Evolutionary conservation across 2,797 vertebrate species (phyloP).

Genomic region (Sphenodon punctatus): DNA sequence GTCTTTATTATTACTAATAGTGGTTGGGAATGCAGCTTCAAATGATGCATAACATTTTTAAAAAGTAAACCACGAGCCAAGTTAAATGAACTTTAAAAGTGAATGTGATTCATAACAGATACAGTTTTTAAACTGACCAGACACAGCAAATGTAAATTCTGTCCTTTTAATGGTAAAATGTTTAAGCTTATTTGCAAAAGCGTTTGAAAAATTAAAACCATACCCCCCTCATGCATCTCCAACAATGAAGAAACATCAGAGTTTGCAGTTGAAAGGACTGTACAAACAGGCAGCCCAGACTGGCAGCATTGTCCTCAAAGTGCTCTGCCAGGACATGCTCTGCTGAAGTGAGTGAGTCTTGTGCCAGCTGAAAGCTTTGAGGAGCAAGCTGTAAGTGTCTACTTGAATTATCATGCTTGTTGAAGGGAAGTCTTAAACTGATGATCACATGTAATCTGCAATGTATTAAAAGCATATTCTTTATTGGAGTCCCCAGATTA

Average conservation of each 20-base stretch:
- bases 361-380: no score
- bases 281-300: conserved; percentile 51
- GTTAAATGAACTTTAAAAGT: conserved; percentile 74
- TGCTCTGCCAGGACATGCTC: no score
- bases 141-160: conserved; percentile 73
- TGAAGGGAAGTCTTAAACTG: conserved; percentile 70
- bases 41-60: conserved; percentile 62
- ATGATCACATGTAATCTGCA: conserved; percentile 72
- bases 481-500: conserved; percentile 70
- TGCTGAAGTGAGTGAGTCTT: no score
- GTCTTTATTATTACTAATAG: conserved; percentile 61
- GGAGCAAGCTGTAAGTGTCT: no score
- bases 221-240: conserved; percentile 52
- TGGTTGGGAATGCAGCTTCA: conserved; percentile 42
- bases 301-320: no score
- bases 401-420: conserved; percentile 68
- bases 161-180: conserved; percentile 70
- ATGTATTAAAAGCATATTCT: conserved; percentile 72
- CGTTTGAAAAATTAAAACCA: conserved; percentile 75
- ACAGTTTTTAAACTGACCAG: conserved; percentile 68
- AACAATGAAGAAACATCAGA: conserved; percentile 56
- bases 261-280: conserved; percentile 64
- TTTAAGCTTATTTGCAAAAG: conserved; percentile 72
- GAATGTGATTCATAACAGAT: conserved; percentile 74
- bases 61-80: conserved; percentile 65